Conservation (phyloP, 2,113 vertebrate species). For the Pelecanus crispus region DNA sequence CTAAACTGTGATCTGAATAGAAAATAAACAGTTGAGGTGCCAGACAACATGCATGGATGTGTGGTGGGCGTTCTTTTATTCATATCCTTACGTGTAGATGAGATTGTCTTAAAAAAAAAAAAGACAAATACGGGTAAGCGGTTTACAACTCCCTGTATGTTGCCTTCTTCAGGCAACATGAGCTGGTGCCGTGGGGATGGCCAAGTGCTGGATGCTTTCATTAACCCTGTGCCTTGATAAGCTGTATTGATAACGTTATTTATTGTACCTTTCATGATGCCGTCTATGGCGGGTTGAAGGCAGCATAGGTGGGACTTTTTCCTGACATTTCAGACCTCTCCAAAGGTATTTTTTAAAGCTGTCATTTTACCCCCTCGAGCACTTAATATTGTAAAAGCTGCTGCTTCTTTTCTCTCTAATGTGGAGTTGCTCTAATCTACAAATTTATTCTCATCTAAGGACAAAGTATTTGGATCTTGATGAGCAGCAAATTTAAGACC, state of each 20-base stretch:
- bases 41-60: accelerated
- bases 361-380: not conserved
- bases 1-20: not conserved
- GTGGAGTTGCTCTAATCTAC: not conserved
- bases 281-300: not conserved
- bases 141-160: not conserved
- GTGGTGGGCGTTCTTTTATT: not conserved
- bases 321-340: not conserved
- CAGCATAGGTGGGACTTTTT: not conserved
- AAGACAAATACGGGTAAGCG: no score
- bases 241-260: not conserved
- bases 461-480: not conserved
- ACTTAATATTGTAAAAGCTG: not conserved
- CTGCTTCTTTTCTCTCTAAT: not conserved
- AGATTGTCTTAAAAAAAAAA: not conserved
- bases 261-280: not conserved
- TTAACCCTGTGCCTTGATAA: not conserved
- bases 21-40: not conserved
- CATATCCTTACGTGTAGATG: not conserved
- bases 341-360: not conserved
- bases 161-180: accelerated
- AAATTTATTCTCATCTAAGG: not conserved
- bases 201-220: not conserved
- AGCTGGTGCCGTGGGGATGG: not conserved
- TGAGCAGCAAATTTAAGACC: not conserved